Evolutionary conservation across 2,888 invertebrate genomes (phyloP), one percentile per base, ranked within the genome.

Genomic region (Dromius quadrimaculatus): DNA sequence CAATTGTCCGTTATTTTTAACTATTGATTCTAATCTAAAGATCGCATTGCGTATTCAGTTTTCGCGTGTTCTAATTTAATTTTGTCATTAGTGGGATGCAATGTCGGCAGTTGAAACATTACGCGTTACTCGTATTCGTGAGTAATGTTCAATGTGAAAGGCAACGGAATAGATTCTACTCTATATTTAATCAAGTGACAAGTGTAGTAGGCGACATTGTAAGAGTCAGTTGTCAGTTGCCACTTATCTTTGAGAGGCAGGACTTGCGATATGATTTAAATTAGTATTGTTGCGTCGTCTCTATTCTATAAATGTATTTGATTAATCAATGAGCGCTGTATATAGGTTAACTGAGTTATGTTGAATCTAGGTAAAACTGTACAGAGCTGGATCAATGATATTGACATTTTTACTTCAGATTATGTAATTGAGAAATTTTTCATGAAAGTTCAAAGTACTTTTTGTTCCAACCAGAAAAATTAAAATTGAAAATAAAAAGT

Each of bases 101-200:
- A 11, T 41, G 15, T 15, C 15, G 15, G 1, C 15, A 15, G 1
- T 47, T n/a, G n/a, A n/a, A n/a, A n/a, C 13, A 2, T 13, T 13
- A 36, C 36, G 13, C 1, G 36, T 13, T 36, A 36, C 36, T 11
- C 13, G 13, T 8, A 8, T 8, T 8, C 34, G 34, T 59, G 59
- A 59, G 36, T 59, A 59, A 34, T n/a, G n/a, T n/a, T n/a, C n/a
- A n/a, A n/a, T 20, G 38, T 34, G 59, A 38, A 41, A 61, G 61
- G 22, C 61, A 38, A 61, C 41, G 61, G 41, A 36, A 41, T 61
- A 38, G 22, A 38, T 59, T 38, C 36, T 20, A 20, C 5, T 47
- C 11, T 47, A 22, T 45, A 45, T 45, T 47, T 47, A 47, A 47
- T 47, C 23, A 11, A 47, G 23, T 11, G 22, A 47, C 47, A 47